Evolutionary conservation across 2,888 invertebrate genomes (phyloP), one percentile per base, ranked within the genome.

Genomic region (Scaptomyza tumidula): DNA sequence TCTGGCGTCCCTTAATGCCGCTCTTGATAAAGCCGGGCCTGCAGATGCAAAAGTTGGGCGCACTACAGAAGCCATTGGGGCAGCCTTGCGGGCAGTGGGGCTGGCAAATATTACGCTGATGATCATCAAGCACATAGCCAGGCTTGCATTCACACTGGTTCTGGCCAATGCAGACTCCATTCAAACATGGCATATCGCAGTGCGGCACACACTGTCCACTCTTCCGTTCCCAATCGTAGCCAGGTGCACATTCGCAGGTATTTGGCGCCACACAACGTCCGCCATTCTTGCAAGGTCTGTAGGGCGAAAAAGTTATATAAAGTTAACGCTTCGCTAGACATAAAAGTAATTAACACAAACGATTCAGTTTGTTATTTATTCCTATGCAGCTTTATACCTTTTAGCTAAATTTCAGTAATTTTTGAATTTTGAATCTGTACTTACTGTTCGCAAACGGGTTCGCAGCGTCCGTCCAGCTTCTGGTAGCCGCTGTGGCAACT

Each of bases 11-110:
- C 66, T 91, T 91, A 52, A 91, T 87, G 53, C 92, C 92, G 33
- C 86, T 89, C 75, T 91, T 91, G 24, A 85, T 89, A 88, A 93
- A 96, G 0, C 96, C 96, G 0, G 93, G 93, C 78, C 95, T 94
- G 84, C 96, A 96, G 65, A 95, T 93, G 86, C 96, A 96, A 83
- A 95, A 94, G 90, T 96, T 95, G 0, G 96, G 96, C 0, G 94
- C 94, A 0, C 95, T 94, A 79, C 96, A 96, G 19, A 93, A 93
- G 0, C 96, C 96, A 85, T 96, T 96, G 9, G 93, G 93, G 78
- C 96, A 96, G 0, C 96, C 96, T n/a, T 93, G 93, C 0, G 94
- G 93, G 79, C 96, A 96, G 71, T 94, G 91, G 0, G 95, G 94
- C 6, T 93, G 78, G 75, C 95, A 95, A 57, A 94, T 93, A 48